Conservation (phyloP, 2,113 vertebrate genomes). For the Aepyceros melampus region DNA sequence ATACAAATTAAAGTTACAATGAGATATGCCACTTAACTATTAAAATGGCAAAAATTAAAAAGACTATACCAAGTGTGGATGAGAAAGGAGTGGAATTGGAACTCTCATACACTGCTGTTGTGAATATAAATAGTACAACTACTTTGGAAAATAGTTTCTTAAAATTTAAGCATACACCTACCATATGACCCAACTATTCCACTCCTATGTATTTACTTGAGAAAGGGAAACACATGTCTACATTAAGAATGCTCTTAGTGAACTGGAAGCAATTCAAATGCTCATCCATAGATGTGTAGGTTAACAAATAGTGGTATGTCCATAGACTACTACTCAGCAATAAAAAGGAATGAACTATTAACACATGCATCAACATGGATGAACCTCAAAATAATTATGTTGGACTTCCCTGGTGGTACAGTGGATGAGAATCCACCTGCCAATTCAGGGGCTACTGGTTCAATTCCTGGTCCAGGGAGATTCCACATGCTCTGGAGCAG, state of each 20-base stretch:
- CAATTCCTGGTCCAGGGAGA: not conserved
- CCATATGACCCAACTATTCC: not conserved
- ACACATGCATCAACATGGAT: not conserved
- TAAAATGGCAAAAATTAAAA: not conserved
- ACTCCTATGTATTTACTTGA: not conserved
- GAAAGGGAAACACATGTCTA: not conserved
- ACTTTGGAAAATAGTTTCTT: constrained; percentile 16
- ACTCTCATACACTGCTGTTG: not conserved
- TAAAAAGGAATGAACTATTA: not conserved
- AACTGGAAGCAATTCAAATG: not conserved
- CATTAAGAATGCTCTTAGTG: not conserved
- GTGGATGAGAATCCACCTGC: not conserved
- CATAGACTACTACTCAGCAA: not conserved
- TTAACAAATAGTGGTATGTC: not conserved
- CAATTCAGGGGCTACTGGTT: not conserved
- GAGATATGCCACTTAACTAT: not conserved
- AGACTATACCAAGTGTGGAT: not conserved
- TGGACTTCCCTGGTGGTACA: not conserved
- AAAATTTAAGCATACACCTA: not conserved
- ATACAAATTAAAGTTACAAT: not conserved
- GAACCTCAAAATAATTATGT: not conserved
- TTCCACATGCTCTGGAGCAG: not conserved
- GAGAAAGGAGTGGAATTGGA: not conserved
- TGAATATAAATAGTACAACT: not conserved
- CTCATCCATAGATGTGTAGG: not conserved